Base-by-base conservation (phyloP, 2,113 vertebrate genomes). In the Phalacrocorax carbo region DNA sequence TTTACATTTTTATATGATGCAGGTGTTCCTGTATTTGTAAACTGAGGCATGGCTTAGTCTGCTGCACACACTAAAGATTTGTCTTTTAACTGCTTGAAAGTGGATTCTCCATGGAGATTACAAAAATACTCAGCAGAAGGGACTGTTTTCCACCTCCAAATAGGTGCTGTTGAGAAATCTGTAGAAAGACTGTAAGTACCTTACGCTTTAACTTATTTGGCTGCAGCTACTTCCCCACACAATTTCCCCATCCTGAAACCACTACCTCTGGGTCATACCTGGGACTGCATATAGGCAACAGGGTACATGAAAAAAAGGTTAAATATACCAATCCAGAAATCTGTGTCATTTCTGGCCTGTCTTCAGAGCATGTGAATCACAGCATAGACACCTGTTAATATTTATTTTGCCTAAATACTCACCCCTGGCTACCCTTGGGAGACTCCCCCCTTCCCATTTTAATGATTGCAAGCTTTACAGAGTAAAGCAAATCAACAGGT, bases 41-140 rank as follows among this genome's bases (percentile, higher is more conserved):
- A 57, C 14, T 20, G 17, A 65, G 18, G 29, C 42, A 64, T 0
- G 0, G 20, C 32, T 66, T 49, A 34, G 7, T n/a, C 40, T 69
- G 15, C 27, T 21, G 36, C 13, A 32, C 1, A 0, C 36, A 58
- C 13, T 65, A 13, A 70, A 48, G 36, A 38, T 58, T 16, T 40
- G 20, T 0, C 7, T 20, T 61, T 77, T 70, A 80, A 62, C 15
- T 27, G 13, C 48, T 48, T 88, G n/a, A 32, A 58, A 73, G 18
- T 10, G 8, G 40, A 70, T 83, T 83, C 23, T 51, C 42, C 11
- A 27, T 14, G 5, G 71, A 75, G 22, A 51, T 55, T 52, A 60
- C 18, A 0, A 92, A 80, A 71, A 60, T 46, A 51, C 29, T 64
- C 12, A 40, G 32, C 38, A 78, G 55, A 58, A 70, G 11, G 40